These are phyloP conservation scores for Penaeus indicus DNA, from an alignment of 1,140 invertebrate species.

Conservation along the genomic window DNA sequence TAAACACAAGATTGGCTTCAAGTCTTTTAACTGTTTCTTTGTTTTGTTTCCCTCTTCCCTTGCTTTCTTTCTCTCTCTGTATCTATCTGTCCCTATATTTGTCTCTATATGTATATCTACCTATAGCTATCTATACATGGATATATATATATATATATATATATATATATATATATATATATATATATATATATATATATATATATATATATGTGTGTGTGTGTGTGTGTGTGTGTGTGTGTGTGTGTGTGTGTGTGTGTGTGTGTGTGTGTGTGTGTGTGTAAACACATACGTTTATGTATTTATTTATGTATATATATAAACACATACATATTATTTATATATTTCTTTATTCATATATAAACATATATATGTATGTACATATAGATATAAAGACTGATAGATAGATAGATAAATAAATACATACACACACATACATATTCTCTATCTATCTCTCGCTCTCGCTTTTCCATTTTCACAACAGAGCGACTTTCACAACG, in stretches of 20 bases:
- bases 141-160: no score
- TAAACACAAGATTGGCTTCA: no score
- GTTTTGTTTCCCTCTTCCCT: no score
- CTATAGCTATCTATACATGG: no score
- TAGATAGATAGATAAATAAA: background rate
- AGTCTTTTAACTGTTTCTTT: no score
- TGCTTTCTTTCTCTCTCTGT: no score
- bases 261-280: no score
- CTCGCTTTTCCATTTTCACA: no score
- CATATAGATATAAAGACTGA: background rate
- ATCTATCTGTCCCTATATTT: no score
- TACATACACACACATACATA: background rate
- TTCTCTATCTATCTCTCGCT: no score
- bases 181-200: background rate
- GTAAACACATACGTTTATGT: background rate
- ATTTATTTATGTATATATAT: background rate
- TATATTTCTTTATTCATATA: background rate
- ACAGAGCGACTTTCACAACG: no score
- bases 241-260: background rate
- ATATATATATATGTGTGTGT: background rate
- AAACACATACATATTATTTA: background rate
- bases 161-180: background rate
- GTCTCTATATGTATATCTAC: no score
- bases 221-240: background rate
- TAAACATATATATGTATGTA: slow-evolving; percentile 3